Conservation (phyloP, 2,797 vertebrate genomes). For the Peromyscus nudipes region DNA sequence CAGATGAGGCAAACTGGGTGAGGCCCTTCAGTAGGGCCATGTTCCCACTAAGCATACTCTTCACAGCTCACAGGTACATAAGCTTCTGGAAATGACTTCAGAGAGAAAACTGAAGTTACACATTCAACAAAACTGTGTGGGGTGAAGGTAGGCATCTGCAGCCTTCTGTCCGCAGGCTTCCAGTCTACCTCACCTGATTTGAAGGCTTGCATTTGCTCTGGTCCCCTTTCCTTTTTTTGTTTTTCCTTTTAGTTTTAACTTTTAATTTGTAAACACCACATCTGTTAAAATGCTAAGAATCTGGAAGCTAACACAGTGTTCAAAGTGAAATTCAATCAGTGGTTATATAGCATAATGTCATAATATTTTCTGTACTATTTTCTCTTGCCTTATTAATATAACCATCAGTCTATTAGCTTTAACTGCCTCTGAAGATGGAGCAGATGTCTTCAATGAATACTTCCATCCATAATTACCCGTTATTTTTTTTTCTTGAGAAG, state of each 20-base stretch:
- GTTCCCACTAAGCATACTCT: not conserved
- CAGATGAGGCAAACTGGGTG: not conserved
- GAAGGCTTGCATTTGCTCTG: not conserved
- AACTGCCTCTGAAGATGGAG: slow-evolving; percentile 82
- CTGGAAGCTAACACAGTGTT: slow-evolving; percentile 64
- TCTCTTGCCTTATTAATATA: slow-evolving; percentile 85
- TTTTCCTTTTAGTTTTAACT: not conserved
- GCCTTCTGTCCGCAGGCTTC: no score
- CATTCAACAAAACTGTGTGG: not conserved
- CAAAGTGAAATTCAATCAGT: slow-evolving; percentile 80
- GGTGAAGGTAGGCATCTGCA: not conserved
- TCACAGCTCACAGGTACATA: not conserved
- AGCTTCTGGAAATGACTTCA: not conserved
- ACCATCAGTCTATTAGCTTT: slow-evolving; percentile 84
- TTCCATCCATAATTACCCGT: slow-evolving; percentile 84
- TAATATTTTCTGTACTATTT: slow-evolving; percentile 85
- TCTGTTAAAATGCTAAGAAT: slow-evolving; percentile 72
- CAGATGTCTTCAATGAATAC: slow-evolving; percentile 85
- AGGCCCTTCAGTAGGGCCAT: not conserved
- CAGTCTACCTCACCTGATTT: not conserved
- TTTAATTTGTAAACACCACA: slow-evolving; percentile 68
- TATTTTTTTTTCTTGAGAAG: slow-evolving; percentile 80
- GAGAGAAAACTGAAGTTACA: not conserved
- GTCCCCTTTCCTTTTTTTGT: not conserved
- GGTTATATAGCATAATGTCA: slow-evolving; percentile 83